Evolutionary conservation across 2,888 invertebrate genomes (phyloP), one percentile per base, ranked within the genome.

Genomic region (Entomobrya multifasciata): DNA sequence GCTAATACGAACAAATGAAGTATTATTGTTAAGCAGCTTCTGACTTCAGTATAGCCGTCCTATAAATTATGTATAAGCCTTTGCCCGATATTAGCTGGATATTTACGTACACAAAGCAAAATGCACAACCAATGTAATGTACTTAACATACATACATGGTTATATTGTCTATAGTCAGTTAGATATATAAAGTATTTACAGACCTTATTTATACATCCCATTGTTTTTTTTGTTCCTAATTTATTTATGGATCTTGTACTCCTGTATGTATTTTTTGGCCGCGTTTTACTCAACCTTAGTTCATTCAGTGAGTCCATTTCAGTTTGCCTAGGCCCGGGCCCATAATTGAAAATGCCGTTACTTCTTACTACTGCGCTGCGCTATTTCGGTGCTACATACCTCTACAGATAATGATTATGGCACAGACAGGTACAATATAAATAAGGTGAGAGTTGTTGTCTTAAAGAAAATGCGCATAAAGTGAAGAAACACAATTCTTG

Each of bases 221-320:
- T 65, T 65, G 41, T 65, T 65, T 65, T n/a, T n/a, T 36, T 65
- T 36, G 65, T 41, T 8, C 65, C 17, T 65, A 60, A 72, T 72
- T 74, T 79, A 79, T 79, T 79, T 79, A 79, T 79, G 79, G 79
- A 79, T 62, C 79, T 41, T 36, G 17, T 65, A 20, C 65, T 65
- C 17, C 30, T 27, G 15, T 0, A 36, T 65, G 20, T 6, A 17
- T 36, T 15, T 41, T 30, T 20, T 65, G 17, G 36, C 30, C 52
- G 79, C 62, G 8, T 10, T 44, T 44, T 25, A 30, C 57, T 41
- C 77, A 8, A 1, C 41, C n/a, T 11, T n/a, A 72, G 44, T 62
- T 49, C 62, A 47, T 67, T 52, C 65, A 65, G 52, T 2, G 10
- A 5, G 49, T 49, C 49, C 17, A 20, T 65, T 65, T 65, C 41